Evolutionary conservation across 2,888 invertebrate species (phyloP).

Genomic region (Patella pellucida): DNA sequence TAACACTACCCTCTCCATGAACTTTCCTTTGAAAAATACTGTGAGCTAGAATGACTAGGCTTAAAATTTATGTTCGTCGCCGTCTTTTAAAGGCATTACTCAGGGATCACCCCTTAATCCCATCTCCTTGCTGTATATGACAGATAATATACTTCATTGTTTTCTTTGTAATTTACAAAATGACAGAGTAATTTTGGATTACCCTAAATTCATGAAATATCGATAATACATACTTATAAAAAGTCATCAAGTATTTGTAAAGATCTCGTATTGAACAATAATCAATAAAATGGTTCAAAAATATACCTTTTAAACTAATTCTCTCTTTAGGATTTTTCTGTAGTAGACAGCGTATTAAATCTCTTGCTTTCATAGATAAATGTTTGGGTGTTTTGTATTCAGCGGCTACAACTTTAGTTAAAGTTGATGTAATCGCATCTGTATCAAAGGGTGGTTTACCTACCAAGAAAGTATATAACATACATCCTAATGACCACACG

Average conservation of each 20-base stretch:
- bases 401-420: slow-evolving; percentile 88
- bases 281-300: background rate
- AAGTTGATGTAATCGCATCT: slow-evolving; percentile 81
- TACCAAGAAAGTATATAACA: slow-evolving; percentile 90
- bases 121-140: too few species aligned
- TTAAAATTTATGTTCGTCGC: too few species aligned
- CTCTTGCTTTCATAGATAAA: slow-evolving; percentile 85
- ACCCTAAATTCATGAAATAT: background rate
- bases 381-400: slow-evolving; percentile 84
- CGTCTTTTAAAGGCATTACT: too few species aligned
- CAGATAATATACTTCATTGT: too few species aligned
- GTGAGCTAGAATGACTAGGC: too few species aligned
- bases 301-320: slow-evolving; percentile 73
- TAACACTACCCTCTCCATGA: too few species aligned
- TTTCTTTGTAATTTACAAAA: slow-evolving; percentile 66
- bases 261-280: background rate
- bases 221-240: background rate
- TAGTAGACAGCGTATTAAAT: slow-evolving; percentile 84
- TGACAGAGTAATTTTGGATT: background rate
- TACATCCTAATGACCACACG: slow-evolving; percentile 94
- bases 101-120: background rate
- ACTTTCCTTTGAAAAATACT: too few species aligned
- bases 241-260: background rate
- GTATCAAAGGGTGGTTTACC: slow-evolving; percentile 95
- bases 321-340: slow-evolving; percentile 90